phyloP scores from a whole-genome alignment of 2,113 vertebrate genomes.

The Plectropomus leopardus region DNA sequence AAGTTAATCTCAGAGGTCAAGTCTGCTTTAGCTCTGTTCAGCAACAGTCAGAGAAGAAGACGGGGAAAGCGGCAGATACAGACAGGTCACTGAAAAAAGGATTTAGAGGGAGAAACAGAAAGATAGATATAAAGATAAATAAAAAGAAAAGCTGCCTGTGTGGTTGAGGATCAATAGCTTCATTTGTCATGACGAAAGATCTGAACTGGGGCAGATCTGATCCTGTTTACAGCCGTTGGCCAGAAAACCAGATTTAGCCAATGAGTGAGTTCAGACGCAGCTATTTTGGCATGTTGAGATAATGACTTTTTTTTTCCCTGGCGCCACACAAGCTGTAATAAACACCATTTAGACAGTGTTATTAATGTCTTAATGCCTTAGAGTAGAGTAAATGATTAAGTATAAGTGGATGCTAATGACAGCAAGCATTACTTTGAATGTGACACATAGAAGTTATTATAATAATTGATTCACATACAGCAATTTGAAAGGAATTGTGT shows the following conservation, averaged over 20 bases:
- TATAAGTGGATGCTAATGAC: background rate
- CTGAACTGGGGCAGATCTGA: slow-evolving; percentile 44
- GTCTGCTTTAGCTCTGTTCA: slow-evolving; percentile 60
- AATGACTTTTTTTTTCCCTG: background rate
- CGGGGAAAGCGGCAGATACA: background rate
- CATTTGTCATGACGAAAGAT: slow-evolving; percentile 32
- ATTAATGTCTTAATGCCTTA: background rate
- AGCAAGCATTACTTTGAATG: background rate
- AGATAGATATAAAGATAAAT: background rate
- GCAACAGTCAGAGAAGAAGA: slow-evolving; percentile 20
- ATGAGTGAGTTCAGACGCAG: slow-evolving; percentile 24
- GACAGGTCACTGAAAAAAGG: background rate
- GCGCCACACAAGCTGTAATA: slow-evolving; percentile 37
- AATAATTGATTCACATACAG: background rate
- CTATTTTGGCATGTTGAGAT: slow-evolving; percentile 32
- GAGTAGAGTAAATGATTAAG: background rate
- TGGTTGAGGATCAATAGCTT: slow-evolving; percentile 19
- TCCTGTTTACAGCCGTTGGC: slow-evolving; percentile 35
- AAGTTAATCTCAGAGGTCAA: slow-evolving; percentile 82
- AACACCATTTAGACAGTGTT: background rate
- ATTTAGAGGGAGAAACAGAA: slow-evolving; percentile 15
- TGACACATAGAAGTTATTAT: background rate
- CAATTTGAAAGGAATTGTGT: background rate
- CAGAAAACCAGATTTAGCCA: slow-evolving; percentile 49
- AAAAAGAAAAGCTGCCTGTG: background rate